phyloP scores from a whole-genome alignment of 2,797 vertebrate genomes.

The Eulemur coronatus region DNA sequence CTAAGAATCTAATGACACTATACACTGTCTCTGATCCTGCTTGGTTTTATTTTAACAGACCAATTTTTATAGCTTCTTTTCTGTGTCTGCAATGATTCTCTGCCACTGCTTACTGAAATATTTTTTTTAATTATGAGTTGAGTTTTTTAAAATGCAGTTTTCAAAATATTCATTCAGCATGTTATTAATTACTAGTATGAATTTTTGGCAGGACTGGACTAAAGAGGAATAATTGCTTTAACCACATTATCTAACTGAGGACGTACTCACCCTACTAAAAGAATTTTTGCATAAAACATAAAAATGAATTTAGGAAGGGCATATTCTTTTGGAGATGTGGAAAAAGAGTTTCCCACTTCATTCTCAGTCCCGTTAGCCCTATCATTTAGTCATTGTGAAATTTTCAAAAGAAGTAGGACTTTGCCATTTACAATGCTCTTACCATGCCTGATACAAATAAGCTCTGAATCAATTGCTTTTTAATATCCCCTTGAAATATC shows the following conservation, averaged over 20 bases:
- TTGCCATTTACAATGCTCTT: not conserved
- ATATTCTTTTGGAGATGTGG: not conserved
- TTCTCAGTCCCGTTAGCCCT: not conserved
- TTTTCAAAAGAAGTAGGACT: not conserved
- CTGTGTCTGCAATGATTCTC: conserved; percentile 51
- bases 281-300: conserved; percentile 12
- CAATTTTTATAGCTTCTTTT: conserved; percentile 76
- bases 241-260: conserved; percentile 39
- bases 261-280: conserved; percentile 30
- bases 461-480: conserved; percentile 1
- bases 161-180: conserved; percentile 46
- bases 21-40: conserved; percentile 62
- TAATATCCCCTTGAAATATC: not conserved
- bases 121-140: conserved; percentile 43
- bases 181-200: conserved; percentile 21
- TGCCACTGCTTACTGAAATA: conserved; percentile 33
- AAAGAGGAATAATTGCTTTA: conserved; percentile 37
- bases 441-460: not conserved
- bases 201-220: not conserved
- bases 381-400: not conserved
- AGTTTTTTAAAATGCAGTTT: conserved; percentile 48
- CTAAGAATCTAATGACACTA: conserved; percentile 74
- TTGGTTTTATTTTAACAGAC: conserved; percentile 64
- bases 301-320: conserved; percentile 23
- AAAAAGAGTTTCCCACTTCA: not conserved